A percentile compares a stretch with the other conserved stretches of the same genome.
Evolutionary conservation across 2,888 invertebrate species (phyloP).

Genomic region (Phrixothrix hirtus): DNA sequence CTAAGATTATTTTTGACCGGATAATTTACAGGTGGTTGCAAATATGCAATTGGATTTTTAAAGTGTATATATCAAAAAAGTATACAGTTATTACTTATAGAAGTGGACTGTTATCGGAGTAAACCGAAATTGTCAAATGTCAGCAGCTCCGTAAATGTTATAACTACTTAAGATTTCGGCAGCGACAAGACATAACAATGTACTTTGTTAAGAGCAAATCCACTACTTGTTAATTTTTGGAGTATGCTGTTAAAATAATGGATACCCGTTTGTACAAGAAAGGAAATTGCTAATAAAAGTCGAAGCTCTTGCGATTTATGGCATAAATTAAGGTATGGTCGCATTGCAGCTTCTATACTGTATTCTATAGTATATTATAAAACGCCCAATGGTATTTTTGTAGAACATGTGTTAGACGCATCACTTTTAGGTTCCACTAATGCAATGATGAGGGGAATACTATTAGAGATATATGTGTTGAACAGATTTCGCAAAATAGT

Average conservation of each 20-base stretch:
- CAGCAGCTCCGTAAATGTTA: background rate
- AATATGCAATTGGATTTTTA: conserved; percentile 4
- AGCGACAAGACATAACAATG: background rate
- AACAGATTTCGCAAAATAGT: background rate
- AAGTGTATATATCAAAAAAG: conserved; percentile 1
- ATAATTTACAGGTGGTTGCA: conserved; percentile 7
- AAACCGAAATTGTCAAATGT: conserved; percentile 1
- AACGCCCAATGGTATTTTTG: background rate
- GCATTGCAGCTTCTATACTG: conserved; percentile 2
- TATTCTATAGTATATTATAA: conserved; percentile 1
- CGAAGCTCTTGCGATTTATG: background rate
- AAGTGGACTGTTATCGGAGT: conserved; percentile 2
- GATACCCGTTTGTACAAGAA: background rate
- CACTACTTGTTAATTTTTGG: background rate
- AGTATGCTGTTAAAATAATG: too few species aligned
- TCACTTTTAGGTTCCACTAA: background rate
- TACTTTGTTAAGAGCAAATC: background rate
- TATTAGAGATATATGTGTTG: conserved; percentile 4
- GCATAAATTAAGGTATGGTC: conserved; percentile 4
- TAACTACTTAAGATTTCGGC: background rate
- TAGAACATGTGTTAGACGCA: background rate
- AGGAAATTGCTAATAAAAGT: background rate
- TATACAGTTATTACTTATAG: background rate
- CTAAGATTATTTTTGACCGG: too few species aligned
- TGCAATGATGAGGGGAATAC: conserved; percentile 1